Evolutionary conservation across 2,888 invertebrate genomes (phyloP).

Genomic region (Dioctria linearis): DNA sequence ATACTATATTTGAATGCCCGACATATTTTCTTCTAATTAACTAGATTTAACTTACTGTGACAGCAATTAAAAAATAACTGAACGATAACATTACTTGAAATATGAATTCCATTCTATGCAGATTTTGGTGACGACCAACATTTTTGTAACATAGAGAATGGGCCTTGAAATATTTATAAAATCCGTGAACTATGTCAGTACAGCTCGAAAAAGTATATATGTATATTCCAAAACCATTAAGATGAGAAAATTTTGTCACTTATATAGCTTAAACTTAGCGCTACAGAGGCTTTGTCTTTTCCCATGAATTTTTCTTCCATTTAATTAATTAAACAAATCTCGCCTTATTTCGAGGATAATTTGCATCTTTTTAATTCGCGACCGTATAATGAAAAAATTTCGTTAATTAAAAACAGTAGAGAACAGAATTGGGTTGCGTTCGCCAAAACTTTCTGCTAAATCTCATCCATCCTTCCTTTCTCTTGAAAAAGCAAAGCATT

Average conservation of each 20-base stretch:
- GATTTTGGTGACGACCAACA: too few species aligned
- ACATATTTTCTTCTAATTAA: too few species aligned
- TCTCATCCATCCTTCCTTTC: conserved; percentile 40
- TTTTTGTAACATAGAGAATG: too few species aligned
- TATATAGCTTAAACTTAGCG: not conserved
- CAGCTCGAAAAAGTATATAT: too few species aligned
- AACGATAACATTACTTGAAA: too few species aligned
- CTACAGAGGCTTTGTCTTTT: not conserved
- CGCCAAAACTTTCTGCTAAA: conserved; percentile 28
- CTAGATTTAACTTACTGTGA: too few species aligned
- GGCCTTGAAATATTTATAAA: too few species aligned
- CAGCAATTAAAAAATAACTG: too few species aligned
- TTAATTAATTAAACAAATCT: conserved; percentile 52
- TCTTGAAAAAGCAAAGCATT: conserved; percentile 21
- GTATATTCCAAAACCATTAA: not conserved
- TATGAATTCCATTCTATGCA: too few species aligned
- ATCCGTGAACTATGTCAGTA: too few species aligned
- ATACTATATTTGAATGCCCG: too few species aligned
- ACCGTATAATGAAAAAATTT: conserved; percentile 43
- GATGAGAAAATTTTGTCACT: not conserved
- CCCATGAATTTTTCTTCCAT: conserved; percentile 33
- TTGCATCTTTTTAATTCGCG: conserved; percentile 49
- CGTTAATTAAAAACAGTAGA: conserved; percentile 49
- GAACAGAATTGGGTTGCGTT: conserved; percentile 19
- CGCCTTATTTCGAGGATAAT: conserved; percentile 41